Evolutionary conservation across 2,888 invertebrate genomes (phyloP).

Genomic region (Pristionchus entomophagus): DNA sequence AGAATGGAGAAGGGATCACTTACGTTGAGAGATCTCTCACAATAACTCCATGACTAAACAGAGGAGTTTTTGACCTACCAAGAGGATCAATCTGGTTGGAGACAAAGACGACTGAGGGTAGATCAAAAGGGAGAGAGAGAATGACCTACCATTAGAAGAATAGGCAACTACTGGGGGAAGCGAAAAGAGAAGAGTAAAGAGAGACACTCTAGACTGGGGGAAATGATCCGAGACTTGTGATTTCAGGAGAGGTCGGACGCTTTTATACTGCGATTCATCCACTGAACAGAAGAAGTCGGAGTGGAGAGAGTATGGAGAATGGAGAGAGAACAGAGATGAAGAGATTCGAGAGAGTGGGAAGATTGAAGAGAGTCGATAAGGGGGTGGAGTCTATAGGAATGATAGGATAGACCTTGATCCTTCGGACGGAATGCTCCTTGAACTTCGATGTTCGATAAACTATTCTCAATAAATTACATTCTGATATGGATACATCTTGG

Average conservation of each 20-base stretch:
- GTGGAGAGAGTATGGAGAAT: neutral
- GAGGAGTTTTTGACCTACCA: constrained; percentile 2
- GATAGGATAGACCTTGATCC: neutral
- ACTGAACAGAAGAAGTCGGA: neutral
- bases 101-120: neutral
- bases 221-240: neutral
- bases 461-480: too few relatives aligned
- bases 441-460: neutral
- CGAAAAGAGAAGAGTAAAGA: neutral
- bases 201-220: too few relatives aligned
- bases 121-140: neutral
- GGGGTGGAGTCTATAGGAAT: neutral
- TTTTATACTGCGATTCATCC: constrained; percentile 24
- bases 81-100: neutral
- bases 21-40: neutral
- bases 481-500: too few relatives aligned
- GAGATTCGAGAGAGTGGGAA: constrained; percentile 23
- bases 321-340: constrained; percentile 15
- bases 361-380: constrained; percentile 21
- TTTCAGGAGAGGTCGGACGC: neutral
- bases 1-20: neutral
- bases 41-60: neutral
- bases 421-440: neutral
- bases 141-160: neutral
- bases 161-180: neutral